Percentiles rank a stretch among this genome's conserved stretches.
These are phyloP conservation scores for Naja naja DNA, from an alignment of 2,113 vertebrate genomes.

Conservation along the genomic window DNA sequence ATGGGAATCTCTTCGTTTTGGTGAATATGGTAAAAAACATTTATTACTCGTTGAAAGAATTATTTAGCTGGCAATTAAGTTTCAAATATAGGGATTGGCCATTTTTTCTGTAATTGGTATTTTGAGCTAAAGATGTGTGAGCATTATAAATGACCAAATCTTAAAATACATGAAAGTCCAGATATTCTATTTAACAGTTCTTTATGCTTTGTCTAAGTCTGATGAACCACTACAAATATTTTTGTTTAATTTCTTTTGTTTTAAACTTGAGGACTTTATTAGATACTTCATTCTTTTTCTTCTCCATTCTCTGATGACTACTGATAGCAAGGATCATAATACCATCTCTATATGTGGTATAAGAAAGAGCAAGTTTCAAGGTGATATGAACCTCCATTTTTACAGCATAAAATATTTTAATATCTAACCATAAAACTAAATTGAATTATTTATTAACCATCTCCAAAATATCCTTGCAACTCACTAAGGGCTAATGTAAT, in stretches of 20 bases:
- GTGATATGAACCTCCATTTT: neutral
- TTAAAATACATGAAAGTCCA: neutral
- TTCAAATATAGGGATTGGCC: neutral
- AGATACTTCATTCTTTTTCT: neutral
- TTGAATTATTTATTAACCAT: neutral
- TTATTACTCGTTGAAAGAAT: neutral
- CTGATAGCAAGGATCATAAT: neutral
- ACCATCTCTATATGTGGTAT: neutral
- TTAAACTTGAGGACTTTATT: neutral
- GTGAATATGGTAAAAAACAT: constrained; percentile 89
- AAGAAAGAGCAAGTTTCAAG: neutral
- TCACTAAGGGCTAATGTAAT: neutral
- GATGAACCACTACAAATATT: too few relatives aligned
- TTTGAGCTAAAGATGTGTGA: neutral
- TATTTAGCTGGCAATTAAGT: neutral
- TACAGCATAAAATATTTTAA: neutral
- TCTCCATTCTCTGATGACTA: neutral
- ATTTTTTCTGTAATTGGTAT: neutral
- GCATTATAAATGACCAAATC: neutral
- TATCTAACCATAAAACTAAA: neutral
- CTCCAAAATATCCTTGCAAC: neutral
- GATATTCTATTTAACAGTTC: neutral
- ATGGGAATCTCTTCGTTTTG: constrained; percentile 95
- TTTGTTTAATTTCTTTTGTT: neutral
- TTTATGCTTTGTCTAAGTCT: neutral